Evolutionary conservation across 2,888 invertebrate species (phyloP), one percentile per base, ranked within the genome.

Genomic region (Diadegma fenestrale): DNA sequence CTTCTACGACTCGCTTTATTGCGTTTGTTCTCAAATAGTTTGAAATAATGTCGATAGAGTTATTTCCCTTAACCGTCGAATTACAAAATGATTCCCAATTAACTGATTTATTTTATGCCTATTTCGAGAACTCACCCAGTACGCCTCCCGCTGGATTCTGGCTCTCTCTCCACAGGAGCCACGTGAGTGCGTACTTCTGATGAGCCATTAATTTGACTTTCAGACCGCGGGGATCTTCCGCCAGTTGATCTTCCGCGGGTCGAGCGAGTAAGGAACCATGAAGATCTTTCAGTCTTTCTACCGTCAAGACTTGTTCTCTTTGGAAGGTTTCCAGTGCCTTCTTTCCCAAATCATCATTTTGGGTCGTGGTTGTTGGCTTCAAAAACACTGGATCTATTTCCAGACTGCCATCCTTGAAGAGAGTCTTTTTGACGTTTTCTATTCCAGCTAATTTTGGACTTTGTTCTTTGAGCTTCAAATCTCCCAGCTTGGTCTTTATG

Each of bases 81-180:
- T 37, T 7, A 37, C 1, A 22, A 22, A 58, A 58, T 58, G 7
- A 19, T 19, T 17, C 14, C 12, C 3, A 30, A 17, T 30, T 30
- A 3, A 30, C 10, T 61, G 0, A 30, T 48, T 37, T 54, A 41
- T 58, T 54, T 51, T 4, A 26, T 45, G n/a, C 30, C 12, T 37
- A 19, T 33, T 22, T 4, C 68, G 8, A n/a, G n/a, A 7, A 88
- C 90, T 94, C 94, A 95, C 97, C 98, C 72, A 99, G 95, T 88
- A 99, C 97, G 17, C 99, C 99, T 0, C 98, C 98, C 48, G 96
- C 94, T 0, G 98, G 97, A 75, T 96, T 96, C 93, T 98, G 97
- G n/a, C 95, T 95, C 94, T 99, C 99, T 26, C 99, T 94, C 98
- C 98, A 99, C 26, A 95, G 91, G 90, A 99, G 94, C 99, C 99